A percentile compares a stretch with the other conserved stretches of the same genome.
Conservation (phyloP, 1,140 invertebrate genomes). For the Apocrypta bakeri region DNA sequence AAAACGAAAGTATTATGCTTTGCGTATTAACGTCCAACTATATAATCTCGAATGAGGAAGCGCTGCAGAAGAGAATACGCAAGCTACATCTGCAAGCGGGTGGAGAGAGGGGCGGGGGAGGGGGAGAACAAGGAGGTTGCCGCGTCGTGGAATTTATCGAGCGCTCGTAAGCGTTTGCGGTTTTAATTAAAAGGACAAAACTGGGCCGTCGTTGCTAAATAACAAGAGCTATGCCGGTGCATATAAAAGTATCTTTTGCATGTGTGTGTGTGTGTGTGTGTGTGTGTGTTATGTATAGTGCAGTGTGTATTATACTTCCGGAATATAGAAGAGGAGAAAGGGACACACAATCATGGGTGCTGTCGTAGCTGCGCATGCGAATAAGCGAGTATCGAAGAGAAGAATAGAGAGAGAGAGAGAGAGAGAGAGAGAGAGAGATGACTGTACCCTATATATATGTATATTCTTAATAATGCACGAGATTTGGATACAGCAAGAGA, state of each 20-base stretch:
- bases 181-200: constrained; percentile 44
- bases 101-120: too few relatives aligned
- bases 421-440: too few relatives aligned
- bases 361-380: neutral
- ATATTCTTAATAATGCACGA: constrained; percentile 26
- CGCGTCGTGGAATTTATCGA: constrained; percentile 43
- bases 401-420: too few relatives aligned
- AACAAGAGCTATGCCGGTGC: neutral
- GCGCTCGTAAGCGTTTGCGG: constrained; percentile 22
- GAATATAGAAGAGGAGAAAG: neutral
- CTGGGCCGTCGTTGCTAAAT: neutral
- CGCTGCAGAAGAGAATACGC: too few relatives aligned
- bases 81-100: neutral
- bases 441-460: neutral
- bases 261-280: neutral
- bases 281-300: too few relatives aligned
- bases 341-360: too few relatives aligned
- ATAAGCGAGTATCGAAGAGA: neutral
- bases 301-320: neutral
- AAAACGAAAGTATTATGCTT: too few relatives aligned
- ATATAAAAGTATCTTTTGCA: neutral
- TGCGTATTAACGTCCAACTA: too few relatives aligned
- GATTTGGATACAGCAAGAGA: neutral
- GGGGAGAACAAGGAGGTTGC: neutral
- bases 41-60: too few relatives aligned